phyloP scores from a whole-genome alignment of 2,888 invertebrate genomes.

The Acleris emargana region DNA sequence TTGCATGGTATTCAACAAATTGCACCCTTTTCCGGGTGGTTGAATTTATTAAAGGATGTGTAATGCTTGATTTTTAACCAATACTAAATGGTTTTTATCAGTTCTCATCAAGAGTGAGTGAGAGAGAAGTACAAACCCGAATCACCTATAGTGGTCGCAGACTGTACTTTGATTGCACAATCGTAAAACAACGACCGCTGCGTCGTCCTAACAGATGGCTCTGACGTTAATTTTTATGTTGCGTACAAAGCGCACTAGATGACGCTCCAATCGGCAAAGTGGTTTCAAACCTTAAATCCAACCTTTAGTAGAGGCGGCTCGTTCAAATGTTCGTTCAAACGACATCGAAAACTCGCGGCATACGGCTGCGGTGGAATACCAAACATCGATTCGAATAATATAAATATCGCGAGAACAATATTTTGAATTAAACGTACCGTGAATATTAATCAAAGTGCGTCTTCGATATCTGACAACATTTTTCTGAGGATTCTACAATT shows the following conservation, averaged over 20 bases:
- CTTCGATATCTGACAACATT: background rate
- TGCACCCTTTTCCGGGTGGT: too few species aligned
- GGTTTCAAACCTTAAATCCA: constrained; percentile 6
- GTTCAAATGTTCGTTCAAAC: constrained; percentile 72
- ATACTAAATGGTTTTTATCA: too few species aligned
- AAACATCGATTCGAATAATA: constrained; percentile 28
- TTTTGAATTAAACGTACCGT: constrained; percentile 28
- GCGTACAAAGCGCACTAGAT: constrained; percentile 43
- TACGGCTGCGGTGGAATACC: constrained; percentile 55
- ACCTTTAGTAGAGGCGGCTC: constrained; percentile 54
- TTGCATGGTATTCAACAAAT: too few species aligned
- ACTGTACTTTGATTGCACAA: too few species aligned
- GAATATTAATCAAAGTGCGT: constrained; percentile 10
- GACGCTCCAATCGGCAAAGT: constrained; percentile 48
- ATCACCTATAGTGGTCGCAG: too few species aligned
- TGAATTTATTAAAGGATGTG: too few species aligned
- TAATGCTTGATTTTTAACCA: too few species aligned
- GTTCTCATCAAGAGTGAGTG: too few species aligned
- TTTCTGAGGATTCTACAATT: constrained; percentile 3
- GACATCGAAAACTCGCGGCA: constrained; percentile 74
- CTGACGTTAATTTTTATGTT: background rate
- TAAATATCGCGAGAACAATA: constrained; percentile 11
- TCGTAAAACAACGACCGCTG: constrained; percentile 6
- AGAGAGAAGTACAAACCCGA: too few species aligned
- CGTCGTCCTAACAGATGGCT: constrained; percentile 32